phyloP scores from a whole-genome alignment of 1,140 invertebrate genomes.

The Drosophila ohnishii region DNA sequence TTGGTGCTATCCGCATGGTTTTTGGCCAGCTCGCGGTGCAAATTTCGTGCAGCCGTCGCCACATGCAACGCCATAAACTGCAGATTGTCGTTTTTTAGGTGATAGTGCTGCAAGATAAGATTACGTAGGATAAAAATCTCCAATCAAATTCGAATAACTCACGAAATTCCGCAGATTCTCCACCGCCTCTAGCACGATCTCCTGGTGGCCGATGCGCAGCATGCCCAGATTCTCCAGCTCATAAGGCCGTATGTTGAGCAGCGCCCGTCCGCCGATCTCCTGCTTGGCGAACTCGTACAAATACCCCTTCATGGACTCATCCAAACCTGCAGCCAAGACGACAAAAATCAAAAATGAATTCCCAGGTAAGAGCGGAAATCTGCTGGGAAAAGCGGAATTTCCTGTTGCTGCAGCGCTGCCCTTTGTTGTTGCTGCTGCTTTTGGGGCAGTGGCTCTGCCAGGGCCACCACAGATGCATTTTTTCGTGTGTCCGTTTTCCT shows the following conservation, averaged over 20 bases:
- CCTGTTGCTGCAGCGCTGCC: conserved; percentile 27
- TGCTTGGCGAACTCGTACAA: conserved; percentile 92
- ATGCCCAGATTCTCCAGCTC: conserved; percentile 94
- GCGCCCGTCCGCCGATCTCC: conserved; percentile 90
- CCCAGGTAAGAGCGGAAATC: conserved; percentile 21
- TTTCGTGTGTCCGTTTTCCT: conserved; percentile 59
- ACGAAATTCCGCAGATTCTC: conserved; percentile 94
- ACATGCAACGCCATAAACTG: conserved; percentile 93
- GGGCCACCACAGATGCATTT: conserved; percentile 56
- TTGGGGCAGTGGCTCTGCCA: conserved; percentile 43
- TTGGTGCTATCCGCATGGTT: conserved; percentile 86
- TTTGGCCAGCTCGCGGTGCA: conserved; percentile 87
- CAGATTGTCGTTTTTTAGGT: conserved; percentile 94
- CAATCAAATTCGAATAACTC: conserved; percentile 80
- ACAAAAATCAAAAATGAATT: conserved; percentile 5
- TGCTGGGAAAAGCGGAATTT: conserved; percentile 28
- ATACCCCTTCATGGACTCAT: conserved; percentile 91
- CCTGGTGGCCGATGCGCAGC: conserved; percentile 94
- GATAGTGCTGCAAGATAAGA: conserved; percentile 89
- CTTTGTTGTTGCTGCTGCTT: conserved; percentile 30
- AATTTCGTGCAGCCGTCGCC: conserved; percentile 91
- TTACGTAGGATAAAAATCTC: background rate
- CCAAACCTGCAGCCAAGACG: conserved; percentile 87
- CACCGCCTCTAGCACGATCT: conserved; percentile 94
- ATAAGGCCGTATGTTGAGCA: conserved; percentile 92